These are phyloP conservation scores for Yponomeuta evonymella DNA, from an alignment of 2,888 invertebrate species.

Conservation along the genomic window DNA sequence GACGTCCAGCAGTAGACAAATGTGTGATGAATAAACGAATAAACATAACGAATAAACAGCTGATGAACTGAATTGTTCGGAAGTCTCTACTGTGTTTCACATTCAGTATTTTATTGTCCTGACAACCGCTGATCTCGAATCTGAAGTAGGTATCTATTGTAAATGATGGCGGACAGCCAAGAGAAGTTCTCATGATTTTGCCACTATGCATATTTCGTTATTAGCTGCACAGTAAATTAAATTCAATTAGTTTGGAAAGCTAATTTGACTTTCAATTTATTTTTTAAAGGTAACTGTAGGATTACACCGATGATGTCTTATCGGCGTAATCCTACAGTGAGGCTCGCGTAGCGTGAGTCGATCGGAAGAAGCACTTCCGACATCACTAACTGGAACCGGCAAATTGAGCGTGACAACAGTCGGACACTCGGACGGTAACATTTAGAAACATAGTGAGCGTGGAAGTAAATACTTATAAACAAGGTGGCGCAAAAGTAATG, in stretches of 20 bases:
- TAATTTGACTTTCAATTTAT: slow-evolving; percentile 26
- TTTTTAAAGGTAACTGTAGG: slow-evolving; percentile 19
- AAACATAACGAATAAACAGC: no score
- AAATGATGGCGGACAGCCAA: background rate
- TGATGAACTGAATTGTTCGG: no score
- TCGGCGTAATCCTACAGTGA: slow-evolving; percentile 20
- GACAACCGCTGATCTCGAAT: no score
- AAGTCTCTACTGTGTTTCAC: no score
- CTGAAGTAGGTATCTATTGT: background rate
- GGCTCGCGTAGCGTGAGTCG: slow-evolving; percentile 6
- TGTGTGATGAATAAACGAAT: no score
- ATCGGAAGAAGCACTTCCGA: slow-evolving; percentile 39
- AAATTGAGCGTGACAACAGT: background rate
- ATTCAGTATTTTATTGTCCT: no score
- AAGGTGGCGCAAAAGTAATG: no score
- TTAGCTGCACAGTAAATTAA: background rate
- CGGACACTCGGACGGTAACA: background rate
- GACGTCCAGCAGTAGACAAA: no score
- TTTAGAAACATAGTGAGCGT: no score
- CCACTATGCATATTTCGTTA: background rate
- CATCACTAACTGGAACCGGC: slow-evolving; percentile 39
- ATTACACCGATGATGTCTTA: slow-evolving; percentile 5
- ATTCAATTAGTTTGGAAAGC: slow-evolving; percentile 3
- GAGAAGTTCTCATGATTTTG: background rate
- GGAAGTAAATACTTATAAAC: no score